phyloP scores from a whole-genome alignment of 1,140 invertebrate species.

The Caenorhabditis inopinata region DNA sequence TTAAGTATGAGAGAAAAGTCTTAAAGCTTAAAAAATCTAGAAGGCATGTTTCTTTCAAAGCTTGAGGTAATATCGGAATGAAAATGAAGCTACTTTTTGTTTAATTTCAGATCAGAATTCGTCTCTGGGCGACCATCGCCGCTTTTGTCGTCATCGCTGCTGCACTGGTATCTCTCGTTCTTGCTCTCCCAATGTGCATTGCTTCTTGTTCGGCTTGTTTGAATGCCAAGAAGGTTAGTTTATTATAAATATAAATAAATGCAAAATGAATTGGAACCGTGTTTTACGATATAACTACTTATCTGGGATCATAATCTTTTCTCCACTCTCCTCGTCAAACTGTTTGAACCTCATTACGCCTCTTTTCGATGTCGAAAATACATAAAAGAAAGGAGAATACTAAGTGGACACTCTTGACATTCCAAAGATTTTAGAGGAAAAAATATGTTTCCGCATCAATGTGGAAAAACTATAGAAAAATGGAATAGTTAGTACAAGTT shows the following conservation, averaged over 20 bases:
- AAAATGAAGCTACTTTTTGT: neutral
- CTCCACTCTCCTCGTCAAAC: neutral
- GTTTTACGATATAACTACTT: neutral
- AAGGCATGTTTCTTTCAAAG: neutral
- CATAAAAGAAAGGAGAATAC: neutral
- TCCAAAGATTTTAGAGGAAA: neutral
- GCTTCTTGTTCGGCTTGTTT: conserved; percentile 61
- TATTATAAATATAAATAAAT: neutral
- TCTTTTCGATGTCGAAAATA: neutral
- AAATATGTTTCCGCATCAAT: neutral
- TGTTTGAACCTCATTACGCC: conserved; percentile 1
- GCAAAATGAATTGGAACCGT: neutral
- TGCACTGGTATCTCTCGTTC: conserved; percentile 57
- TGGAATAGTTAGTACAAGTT: too few relatives aligned
- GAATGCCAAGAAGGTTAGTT: conserved; percentile 60
- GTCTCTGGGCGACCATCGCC: conserved; percentile 59
- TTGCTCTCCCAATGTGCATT: conserved; percentile 62
- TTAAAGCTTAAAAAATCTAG: neutral
- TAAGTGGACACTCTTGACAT: conserved; percentile 27
- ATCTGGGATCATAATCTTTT: conserved; percentile 5
- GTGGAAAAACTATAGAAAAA: too few relatives aligned
- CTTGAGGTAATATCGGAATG: neutral
- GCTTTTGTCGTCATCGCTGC: conserved; percentile 57
- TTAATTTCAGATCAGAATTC: conserved; percentile 45
- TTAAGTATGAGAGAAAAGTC: too few relatives aligned